A percentile compares a stretch with the other conserved stretches of the same genome.
phyloP scores from a whole-genome alignment of 2,113 vertebrate species.

The Triplophysa tibetana region DNA sequence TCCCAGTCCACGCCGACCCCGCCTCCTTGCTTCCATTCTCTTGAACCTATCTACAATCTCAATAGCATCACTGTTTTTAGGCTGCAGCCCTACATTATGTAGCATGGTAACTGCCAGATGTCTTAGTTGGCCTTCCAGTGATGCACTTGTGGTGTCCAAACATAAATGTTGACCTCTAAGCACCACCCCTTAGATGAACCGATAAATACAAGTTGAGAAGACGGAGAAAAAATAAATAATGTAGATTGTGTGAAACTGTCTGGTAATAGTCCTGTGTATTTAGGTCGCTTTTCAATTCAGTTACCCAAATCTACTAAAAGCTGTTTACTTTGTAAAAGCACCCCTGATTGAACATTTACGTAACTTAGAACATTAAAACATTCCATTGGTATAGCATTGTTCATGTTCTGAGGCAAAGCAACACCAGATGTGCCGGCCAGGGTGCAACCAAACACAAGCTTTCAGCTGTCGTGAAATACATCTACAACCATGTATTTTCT shows the following conservation, averaged over 20 bases:
- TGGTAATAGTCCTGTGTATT: slow-evolving; percentile 22
- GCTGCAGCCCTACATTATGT: not conserved
- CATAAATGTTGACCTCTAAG: slow-evolving; percentile 14
- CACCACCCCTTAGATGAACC: not conserved
- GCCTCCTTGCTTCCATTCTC: too few species aligned
- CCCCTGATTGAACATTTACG: too few species aligned
- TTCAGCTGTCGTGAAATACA: slow-evolving; percentile 6
- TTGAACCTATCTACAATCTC: too few species aligned
- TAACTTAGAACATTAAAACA: not conserved
- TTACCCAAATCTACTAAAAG: not conserved
- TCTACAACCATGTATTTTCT: slow-evolving; percentile 1
- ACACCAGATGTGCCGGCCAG: slow-evolving; percentile 19
- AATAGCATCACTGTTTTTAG: not conserved
- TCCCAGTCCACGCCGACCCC: too few species aligned
- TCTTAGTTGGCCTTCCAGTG: not conserved
- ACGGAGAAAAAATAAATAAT: slow-evolving; percentile 7
- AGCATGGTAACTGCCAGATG: not conserved
- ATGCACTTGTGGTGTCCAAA: not conserved
- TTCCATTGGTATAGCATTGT: not conserved
- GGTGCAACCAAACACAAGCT: not conserved
- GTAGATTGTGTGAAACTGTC: not conserved
- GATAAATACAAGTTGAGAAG: slow-evolving; percentile 11
- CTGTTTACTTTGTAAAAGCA: not conserved
- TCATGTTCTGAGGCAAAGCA: slow-evolving; percentile 8
- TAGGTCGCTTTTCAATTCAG: not conserved